Percentiles rank a stretch among this genome's conserved stretches.
phyloP scores from a whole-genome alignment of 2,888 invertebrate genomes.

The Eueremaeus valkanovi region DNA sequence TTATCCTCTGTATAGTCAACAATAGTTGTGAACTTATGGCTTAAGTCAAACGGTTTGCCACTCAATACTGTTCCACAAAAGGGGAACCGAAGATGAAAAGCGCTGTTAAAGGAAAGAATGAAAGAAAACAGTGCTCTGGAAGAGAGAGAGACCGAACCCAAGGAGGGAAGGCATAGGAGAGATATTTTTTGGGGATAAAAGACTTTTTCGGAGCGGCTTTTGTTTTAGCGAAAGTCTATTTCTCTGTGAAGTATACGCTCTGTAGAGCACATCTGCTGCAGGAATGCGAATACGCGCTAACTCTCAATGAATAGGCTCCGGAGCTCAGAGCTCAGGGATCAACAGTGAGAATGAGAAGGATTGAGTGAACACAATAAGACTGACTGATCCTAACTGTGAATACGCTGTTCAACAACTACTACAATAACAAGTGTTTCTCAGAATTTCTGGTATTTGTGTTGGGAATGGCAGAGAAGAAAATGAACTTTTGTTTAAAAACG shows the following conservation, averaged over 20 bases:
- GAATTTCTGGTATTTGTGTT: slow-evolving; percentile 29
- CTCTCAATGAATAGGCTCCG: slow-evolving; percentile 11
- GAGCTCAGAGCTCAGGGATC: slow-evolving; percentile 14
- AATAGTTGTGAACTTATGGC: background rate
- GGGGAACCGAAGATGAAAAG: background rate
- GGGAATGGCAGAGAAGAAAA: background rate
- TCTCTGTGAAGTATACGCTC: slow-evolving; percentile 1
- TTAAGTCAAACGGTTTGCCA: slow-evolving; percentile 13
- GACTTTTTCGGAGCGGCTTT: slow-evolving; percentile 23
- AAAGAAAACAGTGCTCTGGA: background rate
- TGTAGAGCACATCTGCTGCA: slow-evolving; percentile 28
- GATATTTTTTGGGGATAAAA: background rate
- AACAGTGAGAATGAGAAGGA: background rate
- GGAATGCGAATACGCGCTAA: slow-evolving; percentile 33
- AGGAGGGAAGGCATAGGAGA: background rate
- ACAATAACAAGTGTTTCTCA: slow-evolving; percentile 33
- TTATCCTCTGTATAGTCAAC: background rate
- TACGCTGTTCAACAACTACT: slow-evolving; percentile 26
- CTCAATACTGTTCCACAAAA: too few relatives aligned
- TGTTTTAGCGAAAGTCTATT: slow-evolving; percentile 12
- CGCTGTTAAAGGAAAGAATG: background rate
- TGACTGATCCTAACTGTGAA: slow-evolving; percentile 2
- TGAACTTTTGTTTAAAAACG: slow-evolving; percentile 3
- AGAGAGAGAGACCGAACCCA: background rate
- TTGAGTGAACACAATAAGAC: slow-evolving; percentile 4